A percentile compares a stretch with the other conserved stretches of the same genome.
These are phyloP conservation scores for Trichonephila clavipes DNA, from an alignment of 1,140 invertebrate genomes.

Conservation along the genomic window DNA sequence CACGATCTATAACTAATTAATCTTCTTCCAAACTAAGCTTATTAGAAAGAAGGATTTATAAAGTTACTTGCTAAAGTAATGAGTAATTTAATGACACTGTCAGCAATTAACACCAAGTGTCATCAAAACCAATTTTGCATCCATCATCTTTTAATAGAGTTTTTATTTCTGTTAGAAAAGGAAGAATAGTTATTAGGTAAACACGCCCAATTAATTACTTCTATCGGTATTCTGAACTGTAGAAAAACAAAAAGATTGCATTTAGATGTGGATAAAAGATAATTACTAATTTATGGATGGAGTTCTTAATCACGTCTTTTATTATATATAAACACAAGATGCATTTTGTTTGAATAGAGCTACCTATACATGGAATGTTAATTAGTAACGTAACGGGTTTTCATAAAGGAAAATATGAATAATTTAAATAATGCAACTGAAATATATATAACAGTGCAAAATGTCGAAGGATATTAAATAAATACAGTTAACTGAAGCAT, in stretches of 20 bases:
- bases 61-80: background rate
- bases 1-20: background rate
- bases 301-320: background rate
- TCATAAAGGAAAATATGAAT: no score
- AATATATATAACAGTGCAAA: no score
- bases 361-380: background rate
- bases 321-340: background rate
- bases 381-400: background rate
- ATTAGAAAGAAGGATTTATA: background rate
- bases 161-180: background rate
- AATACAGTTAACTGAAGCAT: no score
- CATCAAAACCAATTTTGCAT: background rate
- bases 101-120: background rate
- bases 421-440: no score
- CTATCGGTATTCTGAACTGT: background rate
- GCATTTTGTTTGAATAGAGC: background rate
- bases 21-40: no score
- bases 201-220: conserved; percentile 8
- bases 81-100: background rate
- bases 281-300: conserved; percentile 13
- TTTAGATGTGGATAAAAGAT: background rate
- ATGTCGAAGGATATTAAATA: no score
- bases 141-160: conserved; percentile 34
- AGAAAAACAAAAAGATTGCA: background rate
- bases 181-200: background rate